Evolutionary conservation across 2,888 invertebrate genomes (phyloP).

Genomic region (Emesis castigata): DNA sequence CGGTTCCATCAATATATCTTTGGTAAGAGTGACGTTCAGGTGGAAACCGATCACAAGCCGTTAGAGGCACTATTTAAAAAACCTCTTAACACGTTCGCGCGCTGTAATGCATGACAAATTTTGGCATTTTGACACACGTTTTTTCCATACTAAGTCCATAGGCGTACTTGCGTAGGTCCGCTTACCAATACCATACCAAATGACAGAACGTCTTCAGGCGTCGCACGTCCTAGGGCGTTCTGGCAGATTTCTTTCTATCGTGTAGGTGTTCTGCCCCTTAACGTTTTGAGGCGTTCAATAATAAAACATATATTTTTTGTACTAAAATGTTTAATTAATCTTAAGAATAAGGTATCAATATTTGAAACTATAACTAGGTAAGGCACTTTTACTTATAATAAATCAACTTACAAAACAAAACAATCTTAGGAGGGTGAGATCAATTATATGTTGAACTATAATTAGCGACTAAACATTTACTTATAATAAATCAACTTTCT

Average conservation of each 20-base stretch:
- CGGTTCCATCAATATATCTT: too few species aligned
- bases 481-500: conserved; percentile 33
- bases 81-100: conserved; percentile 24
- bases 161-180: conserved; percentile 30
- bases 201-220: conserved; percentile 34
- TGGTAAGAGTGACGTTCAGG: too few species aligned
- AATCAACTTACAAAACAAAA: conserved; percentile 30
- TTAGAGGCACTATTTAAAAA: too few species aligned
- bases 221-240: conserved; percentile 42
- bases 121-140: conserved; percentile 22
- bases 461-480: conserved; percentile 19
- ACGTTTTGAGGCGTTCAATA: conserved; percentile 33
- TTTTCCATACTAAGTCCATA: conserved; percentile 18
- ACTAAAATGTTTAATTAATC: conserved; percentile 23
- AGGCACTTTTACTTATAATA: conserved; percentile 33
- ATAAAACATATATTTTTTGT: conserved; percentile 17
- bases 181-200: conserved; percentile 22
- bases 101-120: conserved; percentile 30
- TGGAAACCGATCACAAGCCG: too few species aligned
- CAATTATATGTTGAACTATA: conserved; percentile 34
- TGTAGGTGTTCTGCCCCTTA: conserved; percentile 27
- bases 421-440: conserved; percentile 38
- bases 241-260: conserved; percentile 47
- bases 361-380: conserved; percentile 26
- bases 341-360: conserved; percentile 22